Base-by-base conservation (phyloP, 2,113 vertebrate species). In the Ageneiosus marmoratus region DNA sequence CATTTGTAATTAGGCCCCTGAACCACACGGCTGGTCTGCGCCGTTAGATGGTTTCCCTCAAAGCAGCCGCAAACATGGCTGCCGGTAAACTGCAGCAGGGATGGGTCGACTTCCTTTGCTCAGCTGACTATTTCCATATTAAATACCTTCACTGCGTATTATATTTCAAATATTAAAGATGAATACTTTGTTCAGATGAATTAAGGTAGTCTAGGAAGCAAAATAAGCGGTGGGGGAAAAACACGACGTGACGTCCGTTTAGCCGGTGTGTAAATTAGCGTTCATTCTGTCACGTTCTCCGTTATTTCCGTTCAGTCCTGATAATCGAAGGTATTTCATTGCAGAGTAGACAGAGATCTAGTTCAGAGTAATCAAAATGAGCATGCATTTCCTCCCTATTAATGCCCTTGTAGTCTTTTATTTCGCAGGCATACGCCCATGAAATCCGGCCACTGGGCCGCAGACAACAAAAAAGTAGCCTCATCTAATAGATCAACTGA, bases 401-500 rank as follows among this genome's bases (percentile, higher is more conserved):
- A 24, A 22, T 75, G 73, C 5, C 73, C 50, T 76, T 76, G 62
- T 79, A 90, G 89, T 88, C 89, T 90, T 89, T 91, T 89, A 91
- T 91, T 90, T 89, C 74, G 70, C 89, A 84, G 79, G 93, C 90
- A 95, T 88, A 93, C 93, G 94, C 93, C 93, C 93, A 94, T 93
- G 91, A 92, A 92, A 93, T 91, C 86, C 92, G 91, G 89, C 88
- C 53, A 65, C 89, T 84, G 86, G 87, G 86, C 88, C 85, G 85
- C 24, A 27, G 85, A 86, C 86, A 86, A 88, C 70, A 22, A 79
- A 88, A n/a, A 69, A 69, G 11, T 44, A 89, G 79, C 86, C 88
- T 72, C 77, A 83, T 85, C 20, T n/a, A 48, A 1, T 58, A 46
- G 29, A 48, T 18, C 10, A 34, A 24, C n/a, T n/a, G 20, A n/a